Percentiles rank a stretch among this genome's conserved stretches.
Conservation (phyloP, 2,113 vertebrate species). For the Trematomus loennbergii region DNA sequence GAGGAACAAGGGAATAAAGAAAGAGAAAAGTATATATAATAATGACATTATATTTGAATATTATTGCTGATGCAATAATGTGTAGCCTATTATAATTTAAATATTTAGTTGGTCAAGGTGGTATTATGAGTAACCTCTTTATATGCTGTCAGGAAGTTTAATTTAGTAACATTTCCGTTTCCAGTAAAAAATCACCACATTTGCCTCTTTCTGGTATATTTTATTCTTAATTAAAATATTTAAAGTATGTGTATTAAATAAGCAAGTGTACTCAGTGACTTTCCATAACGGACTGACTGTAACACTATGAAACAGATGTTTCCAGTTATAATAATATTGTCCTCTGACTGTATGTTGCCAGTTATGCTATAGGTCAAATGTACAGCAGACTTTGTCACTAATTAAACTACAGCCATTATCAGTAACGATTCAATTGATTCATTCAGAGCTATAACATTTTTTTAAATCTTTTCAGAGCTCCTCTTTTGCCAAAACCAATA, state of each 20-base stretch:
- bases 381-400: not conserved
- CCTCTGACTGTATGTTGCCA: not conserved
- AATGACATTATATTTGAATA: not conserved
- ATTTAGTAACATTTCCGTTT: not conserved
- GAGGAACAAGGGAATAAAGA: too few relatives aligned
- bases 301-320: too few relatives aligned
- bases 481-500: not conserved
- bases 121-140: not conserved
- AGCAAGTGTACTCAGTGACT: not conserved
- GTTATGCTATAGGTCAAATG: not conserved
- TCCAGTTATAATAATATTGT: too few relatives aligned
- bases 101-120: too few relatives aligned
- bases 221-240: too few relatives aligned
- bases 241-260: too few relatives aligned
- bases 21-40: too few relatives aligned
- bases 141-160: not conserved
- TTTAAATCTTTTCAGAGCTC: not conserved
- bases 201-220: not conserved
- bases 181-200: too few relatives aligned
- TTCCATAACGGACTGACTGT: not conserved
- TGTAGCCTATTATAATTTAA: not conserved
- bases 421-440: not conserved
- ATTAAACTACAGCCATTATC: not conserved
- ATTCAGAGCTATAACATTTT: constrained; percentile 7
- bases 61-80: not conserved